Evolutionary conservation across 37 sponge, comb jelly and placozoan genomes (phyloP).

Genomic region (Spongia lamella): DNA sequence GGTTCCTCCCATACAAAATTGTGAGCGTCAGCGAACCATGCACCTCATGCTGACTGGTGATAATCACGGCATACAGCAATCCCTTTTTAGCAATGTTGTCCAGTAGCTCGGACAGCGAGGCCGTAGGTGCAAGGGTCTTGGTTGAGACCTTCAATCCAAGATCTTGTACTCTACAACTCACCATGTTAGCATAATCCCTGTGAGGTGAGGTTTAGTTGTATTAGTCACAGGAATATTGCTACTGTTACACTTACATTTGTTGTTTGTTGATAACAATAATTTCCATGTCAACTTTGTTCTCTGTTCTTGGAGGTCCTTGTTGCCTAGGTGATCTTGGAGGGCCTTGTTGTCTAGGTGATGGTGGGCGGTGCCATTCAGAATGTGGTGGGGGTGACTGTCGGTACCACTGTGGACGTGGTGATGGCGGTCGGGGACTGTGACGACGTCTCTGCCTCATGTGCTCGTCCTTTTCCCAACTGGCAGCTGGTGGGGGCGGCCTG

Average conservation of each 20-base stretch:
- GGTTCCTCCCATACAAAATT: conserved; percentile 75
- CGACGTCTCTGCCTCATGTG: too few species aligned
- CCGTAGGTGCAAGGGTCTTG: conserved; percentile 55
- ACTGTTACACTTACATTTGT: conserved; percentile 63
- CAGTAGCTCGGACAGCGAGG: conserved; percentile 62
- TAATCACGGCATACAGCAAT: conserved; percentile 70
- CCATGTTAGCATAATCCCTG: conserved; percentile 72
- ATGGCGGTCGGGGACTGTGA: too few species aligned
- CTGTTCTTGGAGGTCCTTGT: neutral
- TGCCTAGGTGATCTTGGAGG: too few species aligned
- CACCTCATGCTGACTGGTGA: conserved; percentile 73
- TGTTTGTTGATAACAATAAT: conserved; percentile 66
- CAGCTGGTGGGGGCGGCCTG: too few species aligned
- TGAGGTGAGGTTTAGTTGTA: too few species aligned
- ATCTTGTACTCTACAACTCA: conserved; percentile 23
- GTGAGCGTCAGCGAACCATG: conserved; percentile 81
- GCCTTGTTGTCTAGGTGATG: too few species aligned
- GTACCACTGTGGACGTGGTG: too few species aligned
- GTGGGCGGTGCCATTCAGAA: too few species aligned
- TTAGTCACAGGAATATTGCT: too few species aligned
- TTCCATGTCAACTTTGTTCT: conserved; percentile 39
- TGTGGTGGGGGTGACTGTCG: too few species aligned
- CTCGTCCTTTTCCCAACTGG: too few species aligned
- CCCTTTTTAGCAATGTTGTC: conserved; percentile 64
- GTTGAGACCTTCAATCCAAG: conserved; percentile 29